Base-by-base conservation (phyloP, 2,797 vertebrate genomes). In the Coregonus sp. region DNA sequence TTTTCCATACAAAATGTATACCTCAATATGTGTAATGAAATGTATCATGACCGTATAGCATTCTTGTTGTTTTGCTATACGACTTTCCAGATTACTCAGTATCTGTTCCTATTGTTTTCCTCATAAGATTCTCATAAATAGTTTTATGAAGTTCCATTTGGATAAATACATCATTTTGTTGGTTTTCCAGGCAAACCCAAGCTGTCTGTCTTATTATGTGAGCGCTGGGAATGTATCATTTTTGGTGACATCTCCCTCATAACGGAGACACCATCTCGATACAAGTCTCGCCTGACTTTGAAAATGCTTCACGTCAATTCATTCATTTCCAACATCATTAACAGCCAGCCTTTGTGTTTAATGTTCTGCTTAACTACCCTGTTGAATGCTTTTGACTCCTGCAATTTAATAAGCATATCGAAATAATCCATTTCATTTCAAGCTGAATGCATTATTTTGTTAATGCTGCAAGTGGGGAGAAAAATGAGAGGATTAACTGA, bases 341-440 rank as follows among this genome's bases (percentile, higher is more conserved):
- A 67, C 20, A 29, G 66, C 37, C 65, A 25, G 63, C 80, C 63
- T 83, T 83, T 78, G 73, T 80, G 74, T 78, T 78, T 77, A 80
- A 78, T 80, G 72, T 70, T 78, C 75, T 75, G 81, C 80, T 78
- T 80, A 74, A 80, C 80, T 75, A 78, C 29, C 50, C 68, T 52
- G 54, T 71, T 59, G 73, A 75, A 70, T 18, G 40, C 67, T 72
- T 68, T 63, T 67, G 78, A 76, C 73, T 72, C 35, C 72, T 70
- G 52, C 54, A 52, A 77, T 81, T 76, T 78, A 78, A 83, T 68
- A 78, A 70, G 73, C 82, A 70, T 78, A 75, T 75, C 76, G 51
- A 76, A 78, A 74, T 85, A 85, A 86, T 82, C 78, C 50, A 80
- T 86, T 81, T 80, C 1, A 76, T 79, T 70, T 81, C 29, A 75